Evolutionary conservation across 2,113 vertebrate genomes (phyloP), one percentile per base, ranked within the genome.

Genomic region (Gymnarchus niloticus): DNA sequence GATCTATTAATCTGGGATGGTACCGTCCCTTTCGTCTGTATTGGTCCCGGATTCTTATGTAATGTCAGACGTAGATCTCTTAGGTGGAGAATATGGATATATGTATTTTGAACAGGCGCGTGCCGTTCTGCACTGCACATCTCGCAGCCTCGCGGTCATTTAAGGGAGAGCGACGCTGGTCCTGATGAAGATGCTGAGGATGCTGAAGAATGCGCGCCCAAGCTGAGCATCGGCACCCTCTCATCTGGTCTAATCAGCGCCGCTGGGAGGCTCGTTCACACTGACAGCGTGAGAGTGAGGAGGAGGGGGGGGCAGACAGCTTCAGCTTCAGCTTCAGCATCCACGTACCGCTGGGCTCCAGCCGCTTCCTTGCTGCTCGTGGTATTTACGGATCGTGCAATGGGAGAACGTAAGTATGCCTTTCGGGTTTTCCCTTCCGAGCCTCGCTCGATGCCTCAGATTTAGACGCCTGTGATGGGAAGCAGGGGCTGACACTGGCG

Each of bases 141-240:
- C 25, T 83, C n/a, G 82, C 59, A 23, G 41, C 41, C 82, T 44
- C 83, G 23, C 56, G 3, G 46, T 84, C 49, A 33, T 84, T 61
- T 84, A 57, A 25, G 19, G 59, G 44, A 84, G 83, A 57, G 49
- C 87, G 91, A 90, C 91, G 37, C 17, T 37, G 61, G 92, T 88
- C 90, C 84, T 87, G 89, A 83, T 93, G 93, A 91, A 90, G 89
- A 91, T 92, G 91, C 93, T 91, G 92, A 90, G 91, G 90, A 89
- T 91, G 61, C 89, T 89, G 91, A 88, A 76, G 33, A 85, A 77
- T 85, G 51, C 84, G 78, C 84, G 84, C 56, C 90, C 41, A 88
- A 87, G 82, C 86, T 86, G 86, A 88, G 88, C 89, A 84, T 88
- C 87, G 23, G 25, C 88, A 88, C 85, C 78, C 88, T 56, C 89